Base-by-base conservation (phyloP, 2,113 vertebrate species). In the Stictonetta naevosa region DNA sequence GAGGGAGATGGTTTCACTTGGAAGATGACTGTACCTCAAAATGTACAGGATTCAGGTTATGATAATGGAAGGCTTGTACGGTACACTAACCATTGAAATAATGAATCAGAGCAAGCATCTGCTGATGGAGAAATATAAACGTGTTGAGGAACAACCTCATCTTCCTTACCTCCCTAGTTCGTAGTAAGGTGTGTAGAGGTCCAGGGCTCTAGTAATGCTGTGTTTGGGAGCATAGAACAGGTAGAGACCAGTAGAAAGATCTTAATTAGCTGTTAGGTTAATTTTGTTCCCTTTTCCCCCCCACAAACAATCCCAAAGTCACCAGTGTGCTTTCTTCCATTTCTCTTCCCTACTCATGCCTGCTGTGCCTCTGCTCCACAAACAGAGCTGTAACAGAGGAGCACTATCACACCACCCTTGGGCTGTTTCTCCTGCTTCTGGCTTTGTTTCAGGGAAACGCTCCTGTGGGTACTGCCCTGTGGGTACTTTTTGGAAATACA, bases 291-390 rank as follows among this genome's bases (percentile, higher is more conserved):
- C 10, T 34, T 55, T 56, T 56, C 71, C 25, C 17, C 66, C 80
- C 90, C 55, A 36, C 20, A 36, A 31, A 44, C 31, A 11, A 62
- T 15, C 44, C 55, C 12, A 25, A 44, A 83, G 40, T 53, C 58
- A 36, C 12, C 38, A 63, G 5, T 11, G 74, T 12, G 1, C 2
- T 58, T 56, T 20, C n/a, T 68, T 50, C 55, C 4, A 1, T n/a
- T 89, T 67, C 56, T 22, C 5, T 5, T 87, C 36, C 14, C 11
- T 53, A 0, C 38, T 8, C 18, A 4, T 0, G 0, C 50, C 74
- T 67, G 16, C 78, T 63, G 16, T n/a, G 26, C 67, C 53, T 62
- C 23, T 55, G 69, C 46, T 80, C 16, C 69, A 2, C 60, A 73
- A 22, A 55, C n/a, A 1, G 6, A 53, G 44, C 59, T 80, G 34